phyloP scores from a whole-genome alignment of 2,113 vertebrate genomes.

The Platanista minor region DNA sequence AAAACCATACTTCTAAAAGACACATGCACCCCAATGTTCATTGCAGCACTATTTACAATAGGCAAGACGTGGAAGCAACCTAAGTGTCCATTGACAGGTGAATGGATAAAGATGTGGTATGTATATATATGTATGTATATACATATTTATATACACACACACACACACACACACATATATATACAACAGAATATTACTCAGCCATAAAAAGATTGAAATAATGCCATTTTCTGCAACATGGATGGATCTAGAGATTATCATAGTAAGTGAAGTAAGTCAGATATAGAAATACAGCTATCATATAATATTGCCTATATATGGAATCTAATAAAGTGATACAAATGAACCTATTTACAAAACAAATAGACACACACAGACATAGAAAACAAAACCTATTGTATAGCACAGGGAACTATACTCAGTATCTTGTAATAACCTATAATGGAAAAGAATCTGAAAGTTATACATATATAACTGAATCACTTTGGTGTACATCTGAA shows the following conservation, averaged over 20 bases:
- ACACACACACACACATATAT: neutral
- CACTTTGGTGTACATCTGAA: neutral
- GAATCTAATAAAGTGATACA: neutral
- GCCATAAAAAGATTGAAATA: neutral
- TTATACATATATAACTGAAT: neutral
- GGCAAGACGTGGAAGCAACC: neutral
- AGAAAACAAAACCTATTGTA: neutral
- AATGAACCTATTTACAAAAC: neutral
- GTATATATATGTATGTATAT: neutral
- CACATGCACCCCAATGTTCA: neutral
- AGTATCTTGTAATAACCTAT: neutral
- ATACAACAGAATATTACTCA: neutral
- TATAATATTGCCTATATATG: neutral
- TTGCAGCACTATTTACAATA: neutral
- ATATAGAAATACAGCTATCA: neutral
- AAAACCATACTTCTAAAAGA: neutral
- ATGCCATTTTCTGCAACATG: neutral
- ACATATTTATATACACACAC: neutral
- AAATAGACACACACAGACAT: neutral
- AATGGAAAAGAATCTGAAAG: neutral
- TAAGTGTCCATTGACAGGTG: neutral
- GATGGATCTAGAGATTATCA: neutral
- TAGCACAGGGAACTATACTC: neutral
- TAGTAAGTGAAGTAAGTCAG: neutral
- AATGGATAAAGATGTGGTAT: neutral